A percentile compares a stretch with the other conserved stretches of the same genome.
Conservation (phyloP, 2,888 invertebrate species). For the Drosophila nigritarsus region DNA sequence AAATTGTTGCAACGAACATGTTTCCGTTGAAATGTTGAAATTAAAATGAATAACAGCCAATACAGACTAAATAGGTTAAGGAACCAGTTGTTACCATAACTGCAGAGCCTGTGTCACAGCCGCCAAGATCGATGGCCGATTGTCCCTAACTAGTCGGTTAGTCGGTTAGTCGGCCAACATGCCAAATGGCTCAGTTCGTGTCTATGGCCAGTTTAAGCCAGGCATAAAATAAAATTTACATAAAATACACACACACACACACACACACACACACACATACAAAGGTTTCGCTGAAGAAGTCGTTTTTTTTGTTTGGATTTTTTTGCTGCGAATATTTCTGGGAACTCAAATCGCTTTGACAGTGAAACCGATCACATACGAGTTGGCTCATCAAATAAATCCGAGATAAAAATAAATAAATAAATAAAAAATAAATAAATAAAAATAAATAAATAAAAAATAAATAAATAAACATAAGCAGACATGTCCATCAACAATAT, state of each 20-base stretch:
- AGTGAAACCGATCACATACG: not conserved
- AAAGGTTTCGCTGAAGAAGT: not conserved
- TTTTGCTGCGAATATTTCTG: not conserved
- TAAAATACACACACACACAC: not conserved
- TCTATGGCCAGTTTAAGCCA: slow-evolving; percentile 34
- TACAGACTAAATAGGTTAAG: slow-evolving; percentile 65
- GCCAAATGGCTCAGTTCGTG: slow-evolving; percentile 56
- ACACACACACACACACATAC: not conserved
- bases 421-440: not conserved
- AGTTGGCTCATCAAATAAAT: not conserved
- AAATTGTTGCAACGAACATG: slow-evolving; percentile 63
- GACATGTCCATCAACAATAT: not conserved
- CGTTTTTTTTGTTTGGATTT: not conserved
- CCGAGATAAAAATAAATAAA: not conserved
- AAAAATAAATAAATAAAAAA: not conserved
- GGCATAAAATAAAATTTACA: not conserved
- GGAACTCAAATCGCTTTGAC: not conserved
- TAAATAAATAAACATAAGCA: not conserved
- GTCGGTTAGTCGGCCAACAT: slow-evolving; percentile 20
- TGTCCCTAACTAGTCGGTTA: slow-evolving; percentile 30
- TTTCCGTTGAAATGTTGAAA: slow-evolving; percentile 67
- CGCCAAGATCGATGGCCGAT: slow-evolving; percentile 51
- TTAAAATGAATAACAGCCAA: slow-evolving; percentile 63
- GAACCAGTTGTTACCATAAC: slow-evolving; percentile 77
- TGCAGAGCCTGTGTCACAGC: slow-evolving; percentile 44